A percentile compares a stretch with the other conserved stretches of the same genome.
Conservation (phyloP, 2,888 invertebrate genomes). For the Meiosimyza platycephala region DNA sequence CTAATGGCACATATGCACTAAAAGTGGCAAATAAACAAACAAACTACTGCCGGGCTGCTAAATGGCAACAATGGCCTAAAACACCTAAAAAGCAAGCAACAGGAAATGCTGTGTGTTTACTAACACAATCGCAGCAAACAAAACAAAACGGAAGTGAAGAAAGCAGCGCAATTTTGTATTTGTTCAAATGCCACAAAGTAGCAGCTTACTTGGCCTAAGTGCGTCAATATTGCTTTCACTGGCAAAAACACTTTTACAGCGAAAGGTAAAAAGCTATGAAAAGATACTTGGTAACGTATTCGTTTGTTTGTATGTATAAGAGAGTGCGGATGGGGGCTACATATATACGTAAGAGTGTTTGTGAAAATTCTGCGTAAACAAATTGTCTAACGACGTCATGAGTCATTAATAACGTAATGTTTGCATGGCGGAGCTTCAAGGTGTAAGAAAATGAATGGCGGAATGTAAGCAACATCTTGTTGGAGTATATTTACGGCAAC, state of each 20-base stretch:
- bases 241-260: neutral
- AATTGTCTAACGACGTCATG: no score
- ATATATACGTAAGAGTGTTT: neutral
- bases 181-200: neutral
- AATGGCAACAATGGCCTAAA: neutral
- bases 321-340: no score
- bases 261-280: neutral
- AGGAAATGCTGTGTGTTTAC: constrained; percentile 9
- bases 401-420: no score
- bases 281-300: neutral
- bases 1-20: neutral
- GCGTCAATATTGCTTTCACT: neutral
- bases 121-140: neutral
- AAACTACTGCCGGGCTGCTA: neutral
- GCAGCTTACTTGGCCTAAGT: neutral
- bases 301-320: no score
- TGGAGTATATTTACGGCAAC: no score
- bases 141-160: no score
- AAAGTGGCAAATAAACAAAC: neutral
- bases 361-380: constrained; percentile 1
- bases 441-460: no score
- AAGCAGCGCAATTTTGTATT: neutral
- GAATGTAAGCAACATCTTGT: no score
- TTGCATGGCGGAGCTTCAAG: no score
- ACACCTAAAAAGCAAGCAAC: constrained; percentile 10